Base-by-base conservation (phyloP, 2,888 invertebrate genomes). In the Rugalucina vietnamica region DNA sequence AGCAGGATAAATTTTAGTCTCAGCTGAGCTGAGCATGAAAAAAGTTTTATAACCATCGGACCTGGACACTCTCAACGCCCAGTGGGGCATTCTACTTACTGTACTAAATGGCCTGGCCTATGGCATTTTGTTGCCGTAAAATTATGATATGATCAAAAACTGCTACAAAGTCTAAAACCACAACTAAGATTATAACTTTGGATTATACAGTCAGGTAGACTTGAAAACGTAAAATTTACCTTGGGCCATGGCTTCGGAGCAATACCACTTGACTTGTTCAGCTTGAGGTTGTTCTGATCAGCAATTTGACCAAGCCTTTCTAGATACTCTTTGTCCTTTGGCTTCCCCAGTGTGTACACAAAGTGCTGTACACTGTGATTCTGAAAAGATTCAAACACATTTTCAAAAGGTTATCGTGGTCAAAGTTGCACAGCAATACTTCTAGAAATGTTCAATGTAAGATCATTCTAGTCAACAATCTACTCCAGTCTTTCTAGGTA, bases 251-350 rank as follows among this genome's bases (percentile, higher is more conserved):
- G 39, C 18, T 77, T 8, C 1, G 60, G 76, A 24, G 34, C n/a
- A 43, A 77, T 36, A 29, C 76, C 77, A 65, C 71, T 78, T 4
- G 75, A 77, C 10, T 71, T 43, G n/a, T 77, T 72, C 36, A 87
- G 75, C 70, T 84, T 87, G 34, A 79, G 18, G 43, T 87, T 87
- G 54, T 84, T 87, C 71, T 87, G 84, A 43, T 87, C 87, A 49
- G 84, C 87, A 24, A 87, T 49, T 54, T 84, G 82, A 34, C 77
- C 82, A 32, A 87, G 57, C 12, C 29, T 49, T 24, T 43, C 50
- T 4, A 71, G 32, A 10, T 43, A 39, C 12, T 74, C 73, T n/a
- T 4, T 21, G 34, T 73, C 43, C 1, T 12, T 39, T 32, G 82
- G 74, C 10, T 77, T 57, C 14, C 87, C 84, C 5, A 78, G 70